Percentiles rank a stretch among this genome's conserved stretches.
These are phyloP conservation scores for Oligia fasciuncula DNA, from an alignment of 2,888 invertebrate genomes.

Conservation along the genomic window DNA sequence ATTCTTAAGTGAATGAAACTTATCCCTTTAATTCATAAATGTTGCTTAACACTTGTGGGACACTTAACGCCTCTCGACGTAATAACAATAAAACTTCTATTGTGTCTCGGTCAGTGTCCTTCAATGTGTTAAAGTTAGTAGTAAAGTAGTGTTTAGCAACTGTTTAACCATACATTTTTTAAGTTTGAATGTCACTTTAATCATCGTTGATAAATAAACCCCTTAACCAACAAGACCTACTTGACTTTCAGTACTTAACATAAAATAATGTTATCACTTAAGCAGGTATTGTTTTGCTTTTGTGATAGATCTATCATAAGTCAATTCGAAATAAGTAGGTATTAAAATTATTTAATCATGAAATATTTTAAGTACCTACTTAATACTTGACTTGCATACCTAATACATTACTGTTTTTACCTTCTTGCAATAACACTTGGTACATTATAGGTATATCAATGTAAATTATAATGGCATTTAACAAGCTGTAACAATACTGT, in stretches of 20 bases:
- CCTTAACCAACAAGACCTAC: background rate
- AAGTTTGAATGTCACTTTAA: too few species aligned
- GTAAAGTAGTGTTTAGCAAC: too few species aligned
- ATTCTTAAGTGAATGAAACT: background rate
- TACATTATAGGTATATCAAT: background rate
- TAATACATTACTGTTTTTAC: background rate
- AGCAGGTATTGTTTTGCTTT: conserved; percentile 4
- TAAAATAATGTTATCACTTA: background rate
- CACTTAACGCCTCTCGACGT: too few species aligned
- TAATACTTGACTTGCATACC: background rate
- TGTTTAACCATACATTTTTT: too few species aligned
- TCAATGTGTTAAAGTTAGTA: too few species aligned
- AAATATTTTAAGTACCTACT: background rate
- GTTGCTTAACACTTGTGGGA: too few species aligned
- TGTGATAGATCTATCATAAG: conserved; percentile 9
- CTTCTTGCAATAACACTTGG: background rate
- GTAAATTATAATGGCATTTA: background rate
- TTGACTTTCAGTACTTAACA: background rate
- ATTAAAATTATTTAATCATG: background rate
- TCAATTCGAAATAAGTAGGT: background rate
- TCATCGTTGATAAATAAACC: background rate
- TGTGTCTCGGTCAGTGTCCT: too few species aligned
- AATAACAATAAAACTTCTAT: too few species aligned
- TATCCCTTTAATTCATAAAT: too few species aligned
- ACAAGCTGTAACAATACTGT: background rate